Evolutionary conservation across 2,888 invertebrate species (phyloP), one percentile per base, ranked within the genome.

Genomic region (Drosophila kuntzei): DNA sequence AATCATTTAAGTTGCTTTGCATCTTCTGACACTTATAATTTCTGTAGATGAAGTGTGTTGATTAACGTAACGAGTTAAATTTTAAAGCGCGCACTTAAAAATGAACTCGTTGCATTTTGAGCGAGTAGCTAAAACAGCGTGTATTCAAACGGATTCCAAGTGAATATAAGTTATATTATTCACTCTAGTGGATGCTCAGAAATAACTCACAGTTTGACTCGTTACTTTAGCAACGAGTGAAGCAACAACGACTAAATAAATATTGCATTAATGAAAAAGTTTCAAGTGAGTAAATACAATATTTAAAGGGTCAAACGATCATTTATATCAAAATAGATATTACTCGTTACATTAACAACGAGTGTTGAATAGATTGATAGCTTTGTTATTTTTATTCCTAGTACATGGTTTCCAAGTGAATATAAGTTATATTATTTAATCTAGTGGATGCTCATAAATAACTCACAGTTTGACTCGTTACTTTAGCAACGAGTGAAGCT

Each of bases 361-460:
- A 39, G n/a, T 25, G 5, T 25, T 25, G 22, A 22, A 4, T 25
- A 25, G 6, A 5, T 1, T 4, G 25, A 6, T 25, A 1, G 34
- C 36, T 37, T 16, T 18, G 34, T 11, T 12, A 22, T 8, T 49
- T 41, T 12, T 32, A 34, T 9, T 51, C 51, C 14, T 22, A 53
- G 47, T 9, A 8, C n/a, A n/a, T n/a, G n/a, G n/a, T n/a, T n/a
- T n/a, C n/a, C n/a, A n/a, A n/a, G 12, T 14, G 9, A 8, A 36
- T 16, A 36, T 3, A 8, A n/a, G n/a, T n/a, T 20, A 32, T 16
- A n/a, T 4, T 25, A 5, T 11, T 8, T 12, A 11, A 5, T 25
- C 4, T 25, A 25, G 25, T 34, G 11, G 3, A 1, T 1, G 12
- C 29, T 11, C 29, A 27, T 6, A 11, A 7, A n/a, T 6, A 36